A percentile compares a stretch with the other conserved stretches of the same genome.
Conservation (phyloP, 2,888 invertebrate species). For the Drosophila yooni region DNA sequence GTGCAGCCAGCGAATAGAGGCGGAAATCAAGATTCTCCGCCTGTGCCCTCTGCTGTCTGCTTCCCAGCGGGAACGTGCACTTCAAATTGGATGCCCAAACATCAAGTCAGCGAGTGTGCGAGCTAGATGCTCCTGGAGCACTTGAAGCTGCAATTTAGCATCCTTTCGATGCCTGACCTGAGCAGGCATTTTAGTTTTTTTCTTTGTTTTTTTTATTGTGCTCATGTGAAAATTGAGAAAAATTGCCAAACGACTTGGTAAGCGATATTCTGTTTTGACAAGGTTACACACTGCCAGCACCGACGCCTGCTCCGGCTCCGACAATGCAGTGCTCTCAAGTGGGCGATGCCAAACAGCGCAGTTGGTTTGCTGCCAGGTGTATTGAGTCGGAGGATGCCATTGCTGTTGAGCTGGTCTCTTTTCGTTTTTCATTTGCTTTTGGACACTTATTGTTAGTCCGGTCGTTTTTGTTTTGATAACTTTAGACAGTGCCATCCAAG, state of each 20-base stretch:
- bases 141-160: conserved; percentile 51
- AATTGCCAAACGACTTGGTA: conserved; percentile 81
- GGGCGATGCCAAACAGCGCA: conserved; percentile 51
- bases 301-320: neutral
- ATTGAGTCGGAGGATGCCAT: conserved; percentile 5
- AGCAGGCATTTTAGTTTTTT: conserved; percentile 47
- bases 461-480: conserved; percentile 65
- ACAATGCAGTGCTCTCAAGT: conserved; percentile 39
- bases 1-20: conserved; percentile 20
- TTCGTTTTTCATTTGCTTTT: conserved; percentile 8
- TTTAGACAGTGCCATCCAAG: conserved; percentile 52
- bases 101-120: conserved; percentile 54
- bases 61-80: conserved; percentile 26
- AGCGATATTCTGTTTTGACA: conserved; percentile 77
- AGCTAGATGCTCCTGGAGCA: conserved; percentile 21
- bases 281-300: conserved; percentile 37
- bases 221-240: conserved; percentile 81
- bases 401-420: conserved; percentile 25
- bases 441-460: conserved; percentile 67
- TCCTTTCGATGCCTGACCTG: conserved; percentile 37
- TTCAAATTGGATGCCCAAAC: conserved; percentile 78
- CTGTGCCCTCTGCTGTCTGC: conserved; percentile 1
- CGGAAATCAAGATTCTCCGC: conserved; percentile 43
- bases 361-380: conserved; percentile 76
- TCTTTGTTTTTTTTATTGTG: neutral